Base-by-base conservation (phyloP, 2,888 invertebrate species). In the Ichneumoninae sp. region DNA sequence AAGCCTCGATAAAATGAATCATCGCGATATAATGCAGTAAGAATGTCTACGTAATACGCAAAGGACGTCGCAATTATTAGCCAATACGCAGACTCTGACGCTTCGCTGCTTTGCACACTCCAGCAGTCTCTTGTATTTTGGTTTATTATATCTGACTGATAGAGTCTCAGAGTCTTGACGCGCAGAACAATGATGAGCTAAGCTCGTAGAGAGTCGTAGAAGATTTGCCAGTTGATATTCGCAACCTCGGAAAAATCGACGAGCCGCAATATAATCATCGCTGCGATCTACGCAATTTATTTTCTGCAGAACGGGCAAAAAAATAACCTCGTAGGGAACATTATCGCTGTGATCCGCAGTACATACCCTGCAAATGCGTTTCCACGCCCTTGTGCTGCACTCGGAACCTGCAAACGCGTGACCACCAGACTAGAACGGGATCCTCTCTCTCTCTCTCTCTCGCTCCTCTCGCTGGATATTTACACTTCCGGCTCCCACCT, bases 351-450 rank as follows among this genome's bases (percentile, higher is more conserved):
- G 33, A 52, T 10, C 44, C 73, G n/a, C 47, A 8, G 68, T 2
- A 26, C n/a, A 68, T 26, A 57, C 65, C 75, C 79, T 74, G 79
- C 70, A 40, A 68, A 70, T 52, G 65, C 65, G 68, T 73, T 65
- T 83, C 68, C 83, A 85, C 79, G 79, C 79, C 81, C 85, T 85
- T 81, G 85, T 65, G 22, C 47, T 22, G 80, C 52, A 52, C 75
- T 60, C 57, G 66, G 73, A 65, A 77, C 74, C 44, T 77, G 73
- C 47, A 44, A 68, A 36, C 70, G 57, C 76, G 75, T 78, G 78
- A 70, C 57, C 74, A 81, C 81, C 83, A 85, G 85, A 85, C 85
- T 83, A 81, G 85, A 85, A 85, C 83, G 63, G 16, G 81, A 81
- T 74, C 60, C 74, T 82, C 60, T 54, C 54, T 19, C 26, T 47